Evolutionary conservation across 2,113 vertebrate genomes (phyloP), one percentile per base, ranked within the genome.

Genomic region (Parotia lawesii): DNA sequence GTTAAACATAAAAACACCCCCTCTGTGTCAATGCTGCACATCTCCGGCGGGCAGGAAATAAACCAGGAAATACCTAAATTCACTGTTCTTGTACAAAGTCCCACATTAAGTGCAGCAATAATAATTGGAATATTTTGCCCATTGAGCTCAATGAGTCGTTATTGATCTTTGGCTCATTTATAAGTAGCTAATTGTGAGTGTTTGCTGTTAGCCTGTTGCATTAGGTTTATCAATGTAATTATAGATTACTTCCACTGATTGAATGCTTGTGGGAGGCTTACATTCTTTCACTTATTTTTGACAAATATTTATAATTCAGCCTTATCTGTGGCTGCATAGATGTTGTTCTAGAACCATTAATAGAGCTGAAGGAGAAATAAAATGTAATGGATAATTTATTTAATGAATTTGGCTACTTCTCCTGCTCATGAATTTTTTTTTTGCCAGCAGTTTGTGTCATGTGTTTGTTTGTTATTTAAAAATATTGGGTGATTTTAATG

Each of bases 161-260:
- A 94, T 84, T 87, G 91, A 89, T 91, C 73, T 57, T 77, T 70
- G 76, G 50, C 29, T 79, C 87, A 18, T 79, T 91, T 96, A 42
- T 71, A 31, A 87, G 73, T 3, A 64, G 69, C 57, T 89, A 80
- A 70, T 91, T 77, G 69, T 29, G 51, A 74, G 53, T 57, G 33
- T 85, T 94, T 91, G 77, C 35, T 88, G 9, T 89, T 67, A 83
- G 51, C 12, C 42, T 78, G 61, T 31, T 86, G 73, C 45, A 50
- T 84, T 76, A 70, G 58, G 56, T 95, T 95, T 77, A 54, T 94
- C 40, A 87, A 40, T 64, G n/a, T 75, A 93, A 93, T 87, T 95
- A 64, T 72, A 85, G 61, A 73, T 81, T 57, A 29, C 50, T 89
- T 75, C 70, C 61, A 56, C 65, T 89, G 73, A 44, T 56, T 91